Evolutionary conservation across 1,140 invertebrate species (phyloP).

Genomic region (Lysiphlebus fabarum): DNA sequence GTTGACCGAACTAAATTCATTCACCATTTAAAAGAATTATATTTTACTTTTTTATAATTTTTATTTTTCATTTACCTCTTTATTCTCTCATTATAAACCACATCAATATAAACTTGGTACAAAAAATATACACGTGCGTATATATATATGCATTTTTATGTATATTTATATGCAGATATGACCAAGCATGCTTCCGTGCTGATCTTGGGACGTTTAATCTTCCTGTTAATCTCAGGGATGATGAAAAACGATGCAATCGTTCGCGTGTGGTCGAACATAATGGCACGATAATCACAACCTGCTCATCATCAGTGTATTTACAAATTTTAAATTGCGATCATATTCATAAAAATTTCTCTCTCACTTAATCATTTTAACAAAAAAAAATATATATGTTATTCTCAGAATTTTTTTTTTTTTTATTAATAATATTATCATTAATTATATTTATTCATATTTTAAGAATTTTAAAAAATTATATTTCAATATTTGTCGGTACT

Average conservation of each 20-base stretch:
- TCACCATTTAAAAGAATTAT: background rate
- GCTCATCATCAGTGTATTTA: constrained; percentile 24
- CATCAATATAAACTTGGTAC: background rate
- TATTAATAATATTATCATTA: no score
- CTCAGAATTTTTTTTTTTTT: no score
- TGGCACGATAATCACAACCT: constrained; percentile 26
- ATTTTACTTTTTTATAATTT: no score
- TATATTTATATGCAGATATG: constrained; percentile 25
- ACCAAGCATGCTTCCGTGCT: constrained; percentile 6
- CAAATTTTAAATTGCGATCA: constrained; percentile 11
- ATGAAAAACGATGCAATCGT: constrained; percentile 29
- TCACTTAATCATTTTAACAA: background rate
- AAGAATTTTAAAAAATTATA: no score
- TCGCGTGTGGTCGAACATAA: constrained; percentile 31
- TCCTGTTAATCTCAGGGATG: constrained; percentile 21
- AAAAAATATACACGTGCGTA: constrained; percentile 16
- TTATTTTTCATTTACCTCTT: no score
- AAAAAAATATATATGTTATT: background rate
- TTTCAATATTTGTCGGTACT: constrained; percentile 21
- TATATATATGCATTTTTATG: no score
- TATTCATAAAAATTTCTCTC: no score
- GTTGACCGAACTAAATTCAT: constrained; percentile 25
- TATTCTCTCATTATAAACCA: background rate
- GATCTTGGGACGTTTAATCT: constrained; percentile 18
- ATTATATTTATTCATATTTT: no score